These are phyloP conservation scores for Eilema griseolum DNA, from an alignment of 2,888 invertebrate species.

Conservation along the genomic window DNA sequence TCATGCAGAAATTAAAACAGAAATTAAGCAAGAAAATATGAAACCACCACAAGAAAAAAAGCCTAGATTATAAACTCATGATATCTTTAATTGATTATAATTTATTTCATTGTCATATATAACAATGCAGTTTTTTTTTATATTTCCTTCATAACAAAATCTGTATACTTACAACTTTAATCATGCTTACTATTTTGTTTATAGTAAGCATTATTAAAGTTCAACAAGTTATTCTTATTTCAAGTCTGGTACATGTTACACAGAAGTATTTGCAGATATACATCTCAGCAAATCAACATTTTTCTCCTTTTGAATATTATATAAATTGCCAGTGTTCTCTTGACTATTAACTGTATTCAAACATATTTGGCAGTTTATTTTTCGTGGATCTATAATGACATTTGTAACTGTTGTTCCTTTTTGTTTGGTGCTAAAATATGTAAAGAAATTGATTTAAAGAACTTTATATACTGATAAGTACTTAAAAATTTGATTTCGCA, in stretches of 20 bases:
- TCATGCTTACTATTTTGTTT: too few relatives aligned
- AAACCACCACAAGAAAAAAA: constrained; percentile 96
- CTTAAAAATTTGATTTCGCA: neutral
- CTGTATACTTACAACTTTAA: too few relatives aligned
- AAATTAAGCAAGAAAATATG: constrained; percentile 91
- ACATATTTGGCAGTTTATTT: constrained; percentile 78
- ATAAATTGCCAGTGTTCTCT: constrained; percentile 71
- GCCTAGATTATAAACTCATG: constrained; percentile 83
- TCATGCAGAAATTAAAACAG: constrained; percentile 88
- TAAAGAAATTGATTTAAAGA: neutral
- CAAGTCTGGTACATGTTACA: neutral
- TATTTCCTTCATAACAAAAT: neutral
- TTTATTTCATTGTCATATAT: neutral
- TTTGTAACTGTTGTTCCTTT: constrained; percentile 7
- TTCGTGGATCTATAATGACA: constrained; percentile 52
- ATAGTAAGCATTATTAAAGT: neutral
- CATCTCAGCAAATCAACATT: constrained; percentile 54
- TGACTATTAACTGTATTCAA: constrained; percentile 54
- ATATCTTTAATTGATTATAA: neutral
- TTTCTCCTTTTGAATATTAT: constrained; percentile 71
- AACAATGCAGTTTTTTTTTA: neutral
- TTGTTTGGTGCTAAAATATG: constrained; percentile 50
- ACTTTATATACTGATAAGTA: neutral
- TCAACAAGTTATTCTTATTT: neutral
- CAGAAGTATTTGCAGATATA: neutral